A percentile compares a stretch with the other conserved stretches of the same genome.
Evolutionary conservation across 2,888 invertebrate species (phyloP).

Genomic region (Digitonthophagus gazella): DNA sequence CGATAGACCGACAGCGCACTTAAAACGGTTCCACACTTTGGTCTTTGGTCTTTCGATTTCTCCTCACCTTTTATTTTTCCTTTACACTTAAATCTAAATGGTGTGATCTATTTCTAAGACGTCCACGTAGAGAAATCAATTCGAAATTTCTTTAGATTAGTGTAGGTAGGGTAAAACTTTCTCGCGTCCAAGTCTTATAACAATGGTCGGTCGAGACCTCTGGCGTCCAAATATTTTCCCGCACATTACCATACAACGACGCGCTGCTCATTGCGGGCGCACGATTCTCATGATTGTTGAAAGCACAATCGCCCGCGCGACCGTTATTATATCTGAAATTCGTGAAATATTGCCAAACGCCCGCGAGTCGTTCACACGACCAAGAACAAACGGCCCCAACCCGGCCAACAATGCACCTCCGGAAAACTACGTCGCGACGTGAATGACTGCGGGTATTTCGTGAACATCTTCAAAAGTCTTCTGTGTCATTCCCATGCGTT

Average conservation of each 20-base stretch:
- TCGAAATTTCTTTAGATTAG: too few relatives aligned
- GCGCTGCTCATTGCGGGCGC: slow-evolving; percentile 14
- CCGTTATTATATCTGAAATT: slow-evolving; percentile 24
- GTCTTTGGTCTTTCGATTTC: background rate
- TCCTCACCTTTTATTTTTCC: too few relatives aligned
- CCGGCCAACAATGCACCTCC: background rate
- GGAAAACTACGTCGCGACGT: slow-evolving; percentile 3
- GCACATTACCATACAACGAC: slow-evolving; percentile 22
- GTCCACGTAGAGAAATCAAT: too few relatives aligned
- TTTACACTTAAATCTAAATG: too few relatives aligned
- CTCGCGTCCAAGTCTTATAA: too few relatives aligned
- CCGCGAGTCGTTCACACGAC: slow-evolving; percentile 24
- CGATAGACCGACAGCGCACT: background rate
- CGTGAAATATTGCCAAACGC: slow-evolving; percentile 28
- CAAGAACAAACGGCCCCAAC: slow-evolving; percentile 13
- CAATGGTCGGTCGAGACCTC: slow-evolving; percentile 12
- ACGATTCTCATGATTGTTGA: slow-evolving; percentile 15
- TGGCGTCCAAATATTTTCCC: slow-evolving; percentile 22
- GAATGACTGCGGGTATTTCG: slow-evolving; percentile 22
- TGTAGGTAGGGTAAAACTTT: too few relatives aligned
- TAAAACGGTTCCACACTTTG: background rate
- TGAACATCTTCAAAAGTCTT: slow-evolving; percentile 12
- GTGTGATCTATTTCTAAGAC: too few relatives aligned
- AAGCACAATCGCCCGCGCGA: slow-evolving; percentile 20
- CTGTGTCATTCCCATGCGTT: slow-evolving; percentile 18